A percentile compares a stretch with the other conserved stretches of the same genome.
Conservation (phyloP, 2,113 vertebrate species). For the Benthochromis sp. region DNA sequence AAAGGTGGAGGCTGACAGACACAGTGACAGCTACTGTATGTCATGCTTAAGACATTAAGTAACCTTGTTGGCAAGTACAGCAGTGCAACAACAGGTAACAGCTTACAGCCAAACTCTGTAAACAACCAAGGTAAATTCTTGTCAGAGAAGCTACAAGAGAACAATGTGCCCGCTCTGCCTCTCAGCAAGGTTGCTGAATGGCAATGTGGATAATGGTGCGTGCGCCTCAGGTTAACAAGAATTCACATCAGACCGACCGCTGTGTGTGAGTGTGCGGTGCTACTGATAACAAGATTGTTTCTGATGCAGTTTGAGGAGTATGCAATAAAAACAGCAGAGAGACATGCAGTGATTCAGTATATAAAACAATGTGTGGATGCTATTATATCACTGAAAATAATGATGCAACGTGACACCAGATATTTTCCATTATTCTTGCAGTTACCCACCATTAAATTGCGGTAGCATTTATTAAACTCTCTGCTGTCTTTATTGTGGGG, state of each 20-base stretch:
- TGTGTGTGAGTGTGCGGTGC: not conserved
- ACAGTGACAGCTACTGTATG: not conserved
- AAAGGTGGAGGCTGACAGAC: not conserved
- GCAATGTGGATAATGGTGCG: not conserved
- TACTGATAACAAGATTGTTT: conserved; percentile 10
- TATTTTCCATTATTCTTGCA: conserved; percentile 39
- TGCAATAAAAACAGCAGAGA: conserved; percentile 3
- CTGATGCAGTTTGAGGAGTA: not conserved
- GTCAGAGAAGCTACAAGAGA: not conserved
- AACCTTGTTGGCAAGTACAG: not conserved
- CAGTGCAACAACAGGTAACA: not conserved
- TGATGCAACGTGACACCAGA: conserved; percentile 14
- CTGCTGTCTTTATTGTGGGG: conserved; percentile 13
- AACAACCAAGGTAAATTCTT: not conserved
- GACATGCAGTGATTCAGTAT: not conserved
- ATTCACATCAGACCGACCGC: not conserved
- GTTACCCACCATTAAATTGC: conserved; percentile 25
- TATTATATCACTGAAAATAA: conserved; percentile 26
- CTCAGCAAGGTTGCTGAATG: conserved; percentile 29
- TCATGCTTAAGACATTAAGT: not conserved
- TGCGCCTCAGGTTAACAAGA: conserved; percentile 11
- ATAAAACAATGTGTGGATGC: not conserved
- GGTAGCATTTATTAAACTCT: conserved; percentile 32
- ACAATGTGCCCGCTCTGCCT: not conserved
- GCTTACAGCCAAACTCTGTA: not conserved